Evolutionary conservation across 1,140 invertebrate genomes (phyloP).

Genomic region (Globodera rostochiensis): DNA sequence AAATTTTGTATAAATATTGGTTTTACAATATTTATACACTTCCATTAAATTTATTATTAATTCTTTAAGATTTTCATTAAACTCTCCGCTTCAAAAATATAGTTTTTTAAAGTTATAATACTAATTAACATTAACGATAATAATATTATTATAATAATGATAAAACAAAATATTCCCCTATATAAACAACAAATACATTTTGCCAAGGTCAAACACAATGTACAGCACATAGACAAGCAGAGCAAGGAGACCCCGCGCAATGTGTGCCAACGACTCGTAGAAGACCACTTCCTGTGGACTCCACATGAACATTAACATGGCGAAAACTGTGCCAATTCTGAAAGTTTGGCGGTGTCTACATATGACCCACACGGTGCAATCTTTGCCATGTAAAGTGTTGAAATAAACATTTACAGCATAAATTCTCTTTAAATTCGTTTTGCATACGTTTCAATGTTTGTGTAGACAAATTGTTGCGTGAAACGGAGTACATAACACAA

Average conservation of each 20-base stretch:
- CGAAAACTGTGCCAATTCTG: slow-evolving; percentile 18
- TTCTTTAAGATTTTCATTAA: too few species aligned
- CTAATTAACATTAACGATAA: too few species aligned
- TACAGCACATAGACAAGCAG: slow-evolving; percentile 28
- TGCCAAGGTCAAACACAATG: slow-evolving; percentile 31
- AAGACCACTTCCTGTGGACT: slow-evolving; percentile 29
- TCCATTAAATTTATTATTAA: too few species aligned
- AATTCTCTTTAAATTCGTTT: not conserved
- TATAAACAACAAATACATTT: not conserved
- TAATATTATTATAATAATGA: too few species aligned
- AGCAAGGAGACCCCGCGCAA: slow-evolving; percentile 15
- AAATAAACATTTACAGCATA: not conserved
- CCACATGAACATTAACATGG: slow-evolving; percentile 18
- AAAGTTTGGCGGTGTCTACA: not conserved
- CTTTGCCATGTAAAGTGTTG: not conserved
- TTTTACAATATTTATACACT: too few species aligned
- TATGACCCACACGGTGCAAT: too few species aligned
- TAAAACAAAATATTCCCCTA: too few species aligned
- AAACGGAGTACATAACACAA: slow-evolving; percentile 36
- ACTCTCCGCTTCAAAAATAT: too few species aligned
- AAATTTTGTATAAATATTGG: too few species aligned
- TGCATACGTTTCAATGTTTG: slow-evolving; percentile 42
- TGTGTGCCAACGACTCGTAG: slow-evolving; percentile 19
- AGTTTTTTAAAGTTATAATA: too few species aligned
- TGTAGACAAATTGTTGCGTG: slow-evolving; percentile 35